A percentile compares a stretch with the other conserved stretches of the same genome.
These are phyloP conservation scores for Cydia splendana DNA, from an alignment of 1,140 invertebrate species.

Conservation along the genomic window DNA sequence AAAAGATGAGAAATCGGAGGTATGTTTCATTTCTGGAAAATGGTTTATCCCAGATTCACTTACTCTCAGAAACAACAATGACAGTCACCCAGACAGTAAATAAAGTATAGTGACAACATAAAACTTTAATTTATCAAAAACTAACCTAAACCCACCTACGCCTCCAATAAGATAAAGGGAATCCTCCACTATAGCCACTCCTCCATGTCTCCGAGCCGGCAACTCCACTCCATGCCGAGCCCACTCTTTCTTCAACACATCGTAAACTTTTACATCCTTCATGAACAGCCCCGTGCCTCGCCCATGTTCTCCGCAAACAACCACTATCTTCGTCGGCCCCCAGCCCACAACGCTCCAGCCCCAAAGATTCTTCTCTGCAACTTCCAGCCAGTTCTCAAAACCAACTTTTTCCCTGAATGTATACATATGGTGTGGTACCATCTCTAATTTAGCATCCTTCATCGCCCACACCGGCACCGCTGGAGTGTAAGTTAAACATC, in stretches of 20 bases:
- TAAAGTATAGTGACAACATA: not conserved
- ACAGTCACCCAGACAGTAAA: slow-evolving; percentile 1
- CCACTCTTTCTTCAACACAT: slow-evolving; percentile 62
- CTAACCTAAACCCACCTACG: slow-evolving; percentile 68
- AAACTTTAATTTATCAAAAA: slow-evolving; percentile 33
- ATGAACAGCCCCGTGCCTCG: slow-evolving; percentile 63
- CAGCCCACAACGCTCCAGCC: slow-evolving; percentile 63
- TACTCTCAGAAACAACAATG: too few relatives aligned
- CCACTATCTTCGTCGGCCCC: slow-evolving; percentile 58
- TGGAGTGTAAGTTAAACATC: slow-evolving; percentile 53
- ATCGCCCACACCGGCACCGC: slow-evolving; percentile 56
- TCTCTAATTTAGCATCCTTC: slow-evolving; percentile 50
- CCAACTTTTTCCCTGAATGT: slow-evolving; percentile 52
- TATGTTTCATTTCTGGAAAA: too few relatives aligned
- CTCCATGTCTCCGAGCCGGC: slow-evolving; percentile 60
- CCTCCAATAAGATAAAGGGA: slow-evolving; percentile 65
- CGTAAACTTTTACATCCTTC: slow-evolving; percentile 66
- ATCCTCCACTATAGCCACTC: slow-evolving; percentile 58
- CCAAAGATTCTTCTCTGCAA: slow-evolving; percentile 67
- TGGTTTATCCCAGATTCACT: too few relatives aligned
- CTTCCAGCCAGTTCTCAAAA: slow-evolving; percentile 40
- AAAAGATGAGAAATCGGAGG: too few relatives aligned
- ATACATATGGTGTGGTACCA: slow-evolving; percentile 57
- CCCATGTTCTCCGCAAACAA: slow-evolving; percentile 65
- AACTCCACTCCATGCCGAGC: slow-evolving; percentile 59